phyloP scores from a whole-genome alignment of 2,888 invertebrate species.

The Drosophila vallismaia region DNA sequence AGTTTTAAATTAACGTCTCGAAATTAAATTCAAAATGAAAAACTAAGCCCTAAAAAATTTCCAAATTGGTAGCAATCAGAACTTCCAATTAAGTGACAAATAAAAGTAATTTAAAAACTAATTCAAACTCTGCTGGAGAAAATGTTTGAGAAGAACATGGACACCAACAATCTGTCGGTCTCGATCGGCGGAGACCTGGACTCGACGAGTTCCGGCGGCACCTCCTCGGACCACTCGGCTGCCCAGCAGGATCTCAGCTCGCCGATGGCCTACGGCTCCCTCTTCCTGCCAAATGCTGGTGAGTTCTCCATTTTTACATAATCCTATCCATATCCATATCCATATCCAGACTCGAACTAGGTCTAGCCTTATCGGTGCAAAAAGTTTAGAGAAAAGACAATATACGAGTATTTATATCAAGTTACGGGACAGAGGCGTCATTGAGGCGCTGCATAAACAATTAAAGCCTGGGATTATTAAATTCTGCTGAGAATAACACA shows the following conservation, averaged over 20 bases:
- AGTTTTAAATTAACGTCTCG: too few species aligned
- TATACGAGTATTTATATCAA: constrained; percentile 35
- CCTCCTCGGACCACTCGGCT: constrained; percentile 82
- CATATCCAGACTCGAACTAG: constrained; percentile 21
- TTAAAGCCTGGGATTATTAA: constrained; percentile 54
- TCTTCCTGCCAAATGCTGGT: constrained; percentile 83
- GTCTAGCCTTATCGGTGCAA: constrained; percentile 49
- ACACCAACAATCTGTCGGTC: constrained; percentile 80
- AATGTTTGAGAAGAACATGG: constrained; percentile 83
- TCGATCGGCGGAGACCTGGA: constrained; percentile 82
- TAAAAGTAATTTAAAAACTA: neutral
- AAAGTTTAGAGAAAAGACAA: constrained; percentile 21
- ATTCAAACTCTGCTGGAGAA: constrained; percentile 16
- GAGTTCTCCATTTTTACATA: constrained; percentile 35
- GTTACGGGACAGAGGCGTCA: constrained; percentile 71
- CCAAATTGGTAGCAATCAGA: neutral
- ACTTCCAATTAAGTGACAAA: neutral
- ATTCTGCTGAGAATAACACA: constrained; percentile 74
- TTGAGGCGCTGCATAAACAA: constrained; percentile 74
- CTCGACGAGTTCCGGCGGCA: constrained; percentile 83
- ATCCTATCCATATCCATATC: neutral
- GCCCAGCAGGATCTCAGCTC: constrained; percentile 82
- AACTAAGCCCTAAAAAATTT: neutral
- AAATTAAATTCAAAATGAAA: neutral
- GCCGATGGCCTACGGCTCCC: constrained; percentile 80